phyloP scores from a whole-genome alignment of 2,888 invertebrate genomes.

The Ophion obscuratus region DNA sequence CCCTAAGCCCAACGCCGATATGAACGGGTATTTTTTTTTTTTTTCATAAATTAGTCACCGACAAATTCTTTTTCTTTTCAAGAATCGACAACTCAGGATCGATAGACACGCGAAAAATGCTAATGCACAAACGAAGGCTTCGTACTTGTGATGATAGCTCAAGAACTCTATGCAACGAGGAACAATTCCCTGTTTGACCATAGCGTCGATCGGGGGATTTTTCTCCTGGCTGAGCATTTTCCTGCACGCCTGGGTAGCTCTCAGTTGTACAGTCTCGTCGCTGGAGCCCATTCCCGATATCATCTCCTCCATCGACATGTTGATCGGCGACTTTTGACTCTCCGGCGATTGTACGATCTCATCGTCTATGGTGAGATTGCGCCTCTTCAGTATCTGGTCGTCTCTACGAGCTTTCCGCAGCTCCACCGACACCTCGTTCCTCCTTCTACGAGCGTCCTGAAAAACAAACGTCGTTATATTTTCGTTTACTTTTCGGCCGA shows the following conservation, averaged over 20 bases:
- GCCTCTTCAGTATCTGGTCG: conserved; percentile 95
- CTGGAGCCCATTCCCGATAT: conserved; percentile 88
- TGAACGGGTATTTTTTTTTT: no score
- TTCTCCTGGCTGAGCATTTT: conserved; percentile 95
- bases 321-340: conserved; percentile 80
- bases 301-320: conserved; percentile 90
- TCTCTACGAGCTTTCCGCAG: conserved; percentile 97
- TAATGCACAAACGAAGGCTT: conserved; percentile 48
- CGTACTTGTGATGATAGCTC: conserved; percentile 89
- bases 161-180: conserved; percentile 93
- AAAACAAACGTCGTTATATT: conserved; percentile 46
- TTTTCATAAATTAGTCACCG: no score
- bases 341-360: conserved; percentile 82
- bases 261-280: conserved; percentile 87
- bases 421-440: conserved; percentile 95
- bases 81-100: no score
- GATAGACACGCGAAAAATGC: conserved; percentile 11
- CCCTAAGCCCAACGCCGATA: no score
- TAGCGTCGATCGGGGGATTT: conserved; percentile 95
- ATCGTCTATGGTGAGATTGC: conserved; percentile 90
- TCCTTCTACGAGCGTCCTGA: conserved; percentile 94
- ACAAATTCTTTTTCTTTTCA: no score
- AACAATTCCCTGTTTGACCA: conserved; percentile 94
- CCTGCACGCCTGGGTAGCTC: conserved; percentile 92
- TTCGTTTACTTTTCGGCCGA: background rate